Conservation (phyloP, 2,797 vertebrate species). For the Acanthopagrus latus region DNA sequence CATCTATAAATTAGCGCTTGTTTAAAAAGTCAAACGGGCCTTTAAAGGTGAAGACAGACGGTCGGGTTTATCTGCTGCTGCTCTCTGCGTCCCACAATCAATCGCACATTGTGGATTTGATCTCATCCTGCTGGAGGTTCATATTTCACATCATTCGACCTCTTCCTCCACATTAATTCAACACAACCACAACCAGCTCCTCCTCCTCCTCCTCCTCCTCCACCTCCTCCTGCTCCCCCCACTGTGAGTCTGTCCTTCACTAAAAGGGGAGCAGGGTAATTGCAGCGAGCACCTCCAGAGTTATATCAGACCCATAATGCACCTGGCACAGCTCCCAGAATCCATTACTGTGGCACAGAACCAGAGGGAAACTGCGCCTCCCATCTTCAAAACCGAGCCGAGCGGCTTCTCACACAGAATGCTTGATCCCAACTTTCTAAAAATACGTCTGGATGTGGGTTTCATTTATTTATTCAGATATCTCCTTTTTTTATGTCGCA, state of each 20-base stretch:
- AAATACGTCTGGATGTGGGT: slow-evolving; percentile 11
- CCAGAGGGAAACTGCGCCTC: slow-evolving; percentile 19
- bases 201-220: no score
- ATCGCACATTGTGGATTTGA: slow-evolving; percentile 5
- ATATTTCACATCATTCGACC: slow-evolving; percentile 29
- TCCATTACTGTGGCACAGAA: slow-evolving; percentile 63
- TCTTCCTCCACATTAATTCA: slow-evolving; percentile 18
- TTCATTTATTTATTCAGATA: background rate
- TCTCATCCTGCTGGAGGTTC: slow-evolving; percentile 27
- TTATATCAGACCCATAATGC: slow-evolving; percentile 77
- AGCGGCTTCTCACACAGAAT: slow-evolving; percentile 1
- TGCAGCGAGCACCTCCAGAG: slow-evolving; percentile 70
- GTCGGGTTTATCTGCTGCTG: background rate
- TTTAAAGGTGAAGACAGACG: background rate
- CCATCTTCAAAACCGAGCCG: slow-evolving; percentile 15
- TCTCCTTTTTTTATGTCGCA: background rate
- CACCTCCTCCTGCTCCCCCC: background rate
- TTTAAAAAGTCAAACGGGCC: slow-evolving; percentile 23
- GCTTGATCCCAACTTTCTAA: slow-evolving; percentile 5
- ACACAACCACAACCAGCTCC: slow-evolving; percentile 2
- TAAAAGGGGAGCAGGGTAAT: slow-evolving; percentile 53
- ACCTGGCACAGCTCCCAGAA: slow-evolving; percentile 81
- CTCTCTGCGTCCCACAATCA: background rate
- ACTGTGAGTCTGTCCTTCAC: slow-evolving; percentile 39
- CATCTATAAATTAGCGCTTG: slow-evolving; percentile 12